A percentile compares a stretch with the other conserved stretches of the same genome.
Evolutionary conservation across 2,797 vertebrate genomes (phyloP).

Genomic region (Eupleurogrammus muticus): DNA sequence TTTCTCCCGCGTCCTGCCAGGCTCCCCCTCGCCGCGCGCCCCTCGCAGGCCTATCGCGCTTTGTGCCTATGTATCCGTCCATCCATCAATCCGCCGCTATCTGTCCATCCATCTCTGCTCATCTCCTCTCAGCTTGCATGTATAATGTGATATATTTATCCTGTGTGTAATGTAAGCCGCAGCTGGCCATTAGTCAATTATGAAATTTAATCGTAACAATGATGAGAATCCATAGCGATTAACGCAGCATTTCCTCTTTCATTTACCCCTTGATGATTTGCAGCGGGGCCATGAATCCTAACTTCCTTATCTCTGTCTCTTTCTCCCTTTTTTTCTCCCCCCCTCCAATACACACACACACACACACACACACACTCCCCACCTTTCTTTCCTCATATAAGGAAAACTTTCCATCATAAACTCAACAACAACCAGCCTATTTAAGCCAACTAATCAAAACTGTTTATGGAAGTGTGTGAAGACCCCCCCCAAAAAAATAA

Average conservation of each 20-base stretch:
- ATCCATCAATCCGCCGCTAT: constrained; percentile 58
- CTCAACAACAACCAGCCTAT: constrained; percentile 32
- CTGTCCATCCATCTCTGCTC: constrained; percentile 74
- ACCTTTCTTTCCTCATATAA: constrained; percentile 28
- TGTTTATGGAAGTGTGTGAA: constrained; percentile 63
- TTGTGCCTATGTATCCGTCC: constrained; percentile 28
- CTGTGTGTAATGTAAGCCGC: constrained; percentile 80
- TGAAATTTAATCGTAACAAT: constrained; percentile 87
- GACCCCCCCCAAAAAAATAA: constrained; percentile 12
- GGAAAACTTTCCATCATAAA: constrained; percentile 57
- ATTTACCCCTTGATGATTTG: constrained; percentile 81
- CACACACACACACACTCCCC: too few species aligned
- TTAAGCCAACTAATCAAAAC: constrained; percentile 61
- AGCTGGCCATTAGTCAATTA: constrained; percentile 85
- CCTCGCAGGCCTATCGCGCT: constrained; percentile 3
- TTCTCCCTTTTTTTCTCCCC: background rate
- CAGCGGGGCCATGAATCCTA: constrained; percentile 73
- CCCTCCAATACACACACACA: too few species aligned
- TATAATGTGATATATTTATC: constrained; percentile 80
- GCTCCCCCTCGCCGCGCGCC: constrained; percentile 11
- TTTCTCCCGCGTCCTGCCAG: constrained; percentile 42
- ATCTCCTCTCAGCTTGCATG: constrained; percentile 80
- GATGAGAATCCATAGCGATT: constrained; percentile 84
- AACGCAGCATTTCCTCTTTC: constrained; percentile 84
- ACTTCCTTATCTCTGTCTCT: constrained; percentile 77